These are phyloP conservation scores for Brienomyrus longianalis DNA, from an alignment of 2,113 vertebrate genomes.

Conservation along the genomic window DNA sequence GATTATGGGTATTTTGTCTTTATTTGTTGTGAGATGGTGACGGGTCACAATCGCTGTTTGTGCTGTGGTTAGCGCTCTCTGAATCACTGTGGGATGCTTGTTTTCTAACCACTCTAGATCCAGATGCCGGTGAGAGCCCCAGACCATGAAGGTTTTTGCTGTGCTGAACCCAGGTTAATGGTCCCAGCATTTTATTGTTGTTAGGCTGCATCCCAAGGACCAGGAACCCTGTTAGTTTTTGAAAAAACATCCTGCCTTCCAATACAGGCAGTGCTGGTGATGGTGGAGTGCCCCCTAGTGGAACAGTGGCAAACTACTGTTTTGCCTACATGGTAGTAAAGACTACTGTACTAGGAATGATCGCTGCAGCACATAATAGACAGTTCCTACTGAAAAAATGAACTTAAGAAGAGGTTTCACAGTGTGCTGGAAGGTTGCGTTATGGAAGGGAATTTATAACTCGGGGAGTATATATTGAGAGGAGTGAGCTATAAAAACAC, in stretches of 20 bases:
- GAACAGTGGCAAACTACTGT: neutral
- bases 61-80: neutral
- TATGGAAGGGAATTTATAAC: neutral
- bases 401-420: neutral
- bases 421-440: neutral
- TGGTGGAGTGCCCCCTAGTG: neutral
- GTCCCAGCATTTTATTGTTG: neutral
- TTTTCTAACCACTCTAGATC: neutral
- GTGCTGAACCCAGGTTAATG: neutral
- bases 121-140: neutral
- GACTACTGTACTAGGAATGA: neutral
- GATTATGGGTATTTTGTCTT: constrained; percentile 11
- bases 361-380: neutral
- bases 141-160: neutral
- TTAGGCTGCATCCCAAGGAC: neutral
- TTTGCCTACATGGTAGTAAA: neutral
- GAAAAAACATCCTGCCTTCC: neutral
- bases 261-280: neutral
- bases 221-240: neutral
- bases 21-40: neutral
- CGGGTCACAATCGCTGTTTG: neutral
- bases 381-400: neutral
- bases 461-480: neutral
- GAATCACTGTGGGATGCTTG: neutral
- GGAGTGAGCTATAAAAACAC: neutral